Evolutionary conservation across 2,888 invertebrate genomes (phyloP).

Genomic region (Tetragonisca angustula): DNA sequence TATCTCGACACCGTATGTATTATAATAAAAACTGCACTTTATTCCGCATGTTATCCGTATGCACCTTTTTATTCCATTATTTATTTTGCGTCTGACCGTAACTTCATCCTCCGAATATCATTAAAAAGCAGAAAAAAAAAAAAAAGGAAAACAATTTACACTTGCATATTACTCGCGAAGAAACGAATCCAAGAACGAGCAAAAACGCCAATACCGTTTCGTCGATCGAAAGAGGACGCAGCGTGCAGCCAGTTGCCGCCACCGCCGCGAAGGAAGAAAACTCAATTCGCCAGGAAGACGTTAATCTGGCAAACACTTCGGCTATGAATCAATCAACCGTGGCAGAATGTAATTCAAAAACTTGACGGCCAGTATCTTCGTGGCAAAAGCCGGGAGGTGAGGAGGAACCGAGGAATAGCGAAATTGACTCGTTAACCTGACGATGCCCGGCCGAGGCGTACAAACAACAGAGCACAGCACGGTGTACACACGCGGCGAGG

Average conservation of each 20-base stretch:
- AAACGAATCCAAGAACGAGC: background rate
- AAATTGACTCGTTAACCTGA: slow-evolving; percentile 56
- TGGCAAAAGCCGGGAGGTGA: background rate
- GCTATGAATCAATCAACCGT: slow-evolving; percentile 52
- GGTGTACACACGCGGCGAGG: slow-evolving; percentile 11
- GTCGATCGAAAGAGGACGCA: background rate
- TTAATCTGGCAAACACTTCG: slow-evolving; percentile 32
- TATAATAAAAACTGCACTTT: too few species aligned
- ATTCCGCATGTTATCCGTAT: too few species aligned
- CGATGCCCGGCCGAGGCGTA: background rate
- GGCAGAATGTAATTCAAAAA: slow-evolving; percentile 31
- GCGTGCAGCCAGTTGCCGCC: background rate
- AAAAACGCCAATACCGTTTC: slow-evolving; percentile 2
- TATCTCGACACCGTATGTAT: too few species aligned
- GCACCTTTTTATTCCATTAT: too few species aligned
- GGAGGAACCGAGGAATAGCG: slow-evolving; percentile 21
- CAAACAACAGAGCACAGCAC: background rate
- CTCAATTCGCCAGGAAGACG: slow-evolving; percentile 7
- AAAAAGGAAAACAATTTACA: too few species aligned
- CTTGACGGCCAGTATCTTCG: slow-evolving; percentile 8
- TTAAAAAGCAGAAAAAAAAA: too few species aligned
- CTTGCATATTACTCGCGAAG: too few species aligned
- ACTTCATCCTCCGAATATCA: too few species aligned
- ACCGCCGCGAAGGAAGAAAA: slow-evolving; percentile 1
- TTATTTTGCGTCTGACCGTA: too few species aligned